These are phyloP conservation scores for Xestia xanthographa DNA, from an alignment of 2,888 invertebrate genomes.

Conservation along the genomic window DNA sequence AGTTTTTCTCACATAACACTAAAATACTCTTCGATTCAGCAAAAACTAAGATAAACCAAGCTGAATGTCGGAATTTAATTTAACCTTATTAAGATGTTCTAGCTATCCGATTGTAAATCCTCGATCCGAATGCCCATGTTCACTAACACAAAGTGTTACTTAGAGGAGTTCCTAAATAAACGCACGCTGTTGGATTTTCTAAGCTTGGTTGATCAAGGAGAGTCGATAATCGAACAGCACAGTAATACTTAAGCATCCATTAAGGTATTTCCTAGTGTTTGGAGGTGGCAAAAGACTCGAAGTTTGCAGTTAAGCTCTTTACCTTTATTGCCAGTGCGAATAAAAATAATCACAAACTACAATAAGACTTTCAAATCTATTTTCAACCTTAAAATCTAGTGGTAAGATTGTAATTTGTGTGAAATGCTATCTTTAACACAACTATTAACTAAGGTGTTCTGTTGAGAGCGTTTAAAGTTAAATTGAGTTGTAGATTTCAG, in stretches of 20 bases:
- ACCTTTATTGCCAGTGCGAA: slow-evolving; percentile 54
- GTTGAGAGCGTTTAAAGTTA: slow-evolving; percentile 84
- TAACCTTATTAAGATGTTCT: slow-evolving; percentile 22
- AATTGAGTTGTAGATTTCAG: slow-evolving; percentile 86
- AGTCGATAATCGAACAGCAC: neutral
- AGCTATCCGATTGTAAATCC: slow-evolving; percentile 50
- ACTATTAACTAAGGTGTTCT: slow-evolving; percentile 77
- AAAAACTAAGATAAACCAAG: slow-evolving; percentile 19
- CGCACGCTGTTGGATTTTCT: neutral
- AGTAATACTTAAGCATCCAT: neutral
- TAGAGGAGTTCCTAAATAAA: neutral
- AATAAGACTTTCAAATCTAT: neutral
- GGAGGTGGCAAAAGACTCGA: slow-evolving; percentile 18
- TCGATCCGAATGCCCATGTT: neutral
- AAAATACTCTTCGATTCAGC: slow-evolving; percentile 7
- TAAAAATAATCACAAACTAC: slow-evolving; percentile 57
- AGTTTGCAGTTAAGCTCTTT: slow-evolving; percentile 59
- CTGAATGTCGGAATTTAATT: slow-evolving; percentile 36
- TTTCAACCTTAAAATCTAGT: neutral
- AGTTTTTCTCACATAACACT: slow-evolving; percentile 14
- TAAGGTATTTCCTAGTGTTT: neutral
- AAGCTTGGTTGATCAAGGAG: neutral
- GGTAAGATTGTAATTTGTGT: slow-evolving; percentile 16
- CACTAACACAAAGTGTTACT: neutral
- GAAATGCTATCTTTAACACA: slow-evolving; percentile 29